Conservation (phyloP, 2,888 invertebrate genomes). For the Dermolepida albohirtum region DNA sequence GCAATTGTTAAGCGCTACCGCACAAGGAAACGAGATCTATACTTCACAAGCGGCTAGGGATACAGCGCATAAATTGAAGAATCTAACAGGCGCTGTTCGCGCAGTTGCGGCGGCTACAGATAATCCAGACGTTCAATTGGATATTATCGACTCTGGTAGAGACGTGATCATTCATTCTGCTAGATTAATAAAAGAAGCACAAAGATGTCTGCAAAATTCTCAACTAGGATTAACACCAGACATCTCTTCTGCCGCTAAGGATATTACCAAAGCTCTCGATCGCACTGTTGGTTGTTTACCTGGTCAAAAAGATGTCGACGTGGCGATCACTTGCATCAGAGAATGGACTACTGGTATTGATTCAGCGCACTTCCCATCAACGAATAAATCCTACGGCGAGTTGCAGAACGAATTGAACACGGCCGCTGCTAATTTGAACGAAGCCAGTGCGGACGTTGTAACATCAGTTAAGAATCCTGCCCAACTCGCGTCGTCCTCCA, state of each 20-base stretch:
- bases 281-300: conserved; percentile 88
- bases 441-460: conserved; percentile 86
- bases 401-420: conserved; percentile 87
- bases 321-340: conserved; percentile 84
- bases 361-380: conserved; percentile 80
- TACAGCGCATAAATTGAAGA: conserved; percentile 80
- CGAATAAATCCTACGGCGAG: conserved; percentile 80
- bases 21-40: conserved; percentile 82
- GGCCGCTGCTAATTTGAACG: conserved; percentile 86
- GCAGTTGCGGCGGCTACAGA: conserved; percentile 82
- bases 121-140: conserved; percentile 68
- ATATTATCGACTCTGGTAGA: conserved; percentile 77
- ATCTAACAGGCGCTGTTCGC: conserved; percentile 78
- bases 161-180: conserved; percentile 85
- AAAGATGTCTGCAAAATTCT: conserved; percentile 76
- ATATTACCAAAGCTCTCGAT: conserved; percentile 72
- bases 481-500: conserved; percentile 79
- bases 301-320: conserved; percentile 94
- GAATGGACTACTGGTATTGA: conserved; percentile 80
- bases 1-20: conserved; percentile 86
- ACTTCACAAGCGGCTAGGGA: conserved; percentile 86
- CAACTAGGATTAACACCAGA: conserved; percentile 74
- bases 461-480: conserved; percentile 79
- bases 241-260: conserved; percentile 79
- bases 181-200: conserved; percentile 84